Base-by-base conservation (phyloP, 2,888 invertebrate genomes). In the Bombylius discolor region DNA sequence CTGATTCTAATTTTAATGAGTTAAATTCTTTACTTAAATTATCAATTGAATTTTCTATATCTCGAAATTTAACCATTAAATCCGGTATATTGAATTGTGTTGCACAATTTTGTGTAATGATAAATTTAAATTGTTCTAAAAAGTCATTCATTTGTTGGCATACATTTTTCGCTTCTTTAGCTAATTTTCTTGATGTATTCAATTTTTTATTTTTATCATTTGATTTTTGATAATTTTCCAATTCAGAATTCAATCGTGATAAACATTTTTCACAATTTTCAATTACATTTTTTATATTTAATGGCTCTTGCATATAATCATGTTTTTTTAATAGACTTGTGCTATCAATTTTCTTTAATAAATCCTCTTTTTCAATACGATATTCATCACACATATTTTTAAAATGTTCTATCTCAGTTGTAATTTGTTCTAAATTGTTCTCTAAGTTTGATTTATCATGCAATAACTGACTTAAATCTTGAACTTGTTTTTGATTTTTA, bases 401-500 rank as follows among this genome's bases (percentile, higher is more conserved):
- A 12, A 49, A 9, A 34, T 12, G n/a, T n/a, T 36, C 13, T 49
- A 78, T 78, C 59, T 78, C 78, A 58, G 76, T 76, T 47, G 72
- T 75, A 39, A 81, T 64, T 56, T 72, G 62, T 61, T 77, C 68
- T 60, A 77, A 72, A 63, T 71, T 73, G 56, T 64, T 72, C 65
- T 78, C 72, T 23, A 51, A 50, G 53, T 67, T 66, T 57, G 71
- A 73, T 62, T 80, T 80, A 62, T 80, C 78, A 32, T 72, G 73
- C 56, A 74, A 77, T 47, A 81, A 66, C 59, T 79, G 76, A 51
- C 76, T 72, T 49, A 81, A 73, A 65, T 77, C 76, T 53, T 76
- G 63, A 47, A 74, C 70, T 51, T 83, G 70, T 42, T 77, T 71
- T 58, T 79, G 77, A 69, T 84, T 83, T 73, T 85, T 84, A 11